These are phyloP conservation scores for Phytoseiulus persimilis DNA, from an alignment of 2,888 invertebrate genomes.

Conservation along the genomic window DNA sequence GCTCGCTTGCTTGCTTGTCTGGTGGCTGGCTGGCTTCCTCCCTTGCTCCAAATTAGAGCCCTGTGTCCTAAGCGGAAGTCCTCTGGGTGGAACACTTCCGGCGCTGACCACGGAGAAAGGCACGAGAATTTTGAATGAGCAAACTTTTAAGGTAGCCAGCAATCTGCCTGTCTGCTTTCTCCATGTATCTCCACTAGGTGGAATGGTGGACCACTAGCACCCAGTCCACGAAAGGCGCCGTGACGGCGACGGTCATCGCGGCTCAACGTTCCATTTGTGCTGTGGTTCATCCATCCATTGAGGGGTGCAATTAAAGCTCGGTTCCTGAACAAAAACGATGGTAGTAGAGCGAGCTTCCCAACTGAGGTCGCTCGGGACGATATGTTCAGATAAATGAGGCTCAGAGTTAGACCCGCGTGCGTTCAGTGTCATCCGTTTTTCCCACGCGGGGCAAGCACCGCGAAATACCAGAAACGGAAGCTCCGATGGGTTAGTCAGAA, in stretches of 20 bases:
- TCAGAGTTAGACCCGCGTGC: too few relatives aligned
- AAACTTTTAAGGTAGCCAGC: constrained; percentile 38
- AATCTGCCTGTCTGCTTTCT: neutral
- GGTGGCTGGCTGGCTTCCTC: neutral
- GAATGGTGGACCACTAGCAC: neutral
- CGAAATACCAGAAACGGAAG: too few relatives aligned
- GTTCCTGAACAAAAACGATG: neutral
- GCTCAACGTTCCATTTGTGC: neutral
- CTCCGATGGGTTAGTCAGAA: too few relatives aligned
- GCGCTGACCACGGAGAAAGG: constrained; percentile 25
- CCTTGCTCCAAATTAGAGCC: constrained; percentile 30
- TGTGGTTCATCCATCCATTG: neutral
- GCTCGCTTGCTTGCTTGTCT: neutral
- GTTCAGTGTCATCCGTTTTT: too few relatives aligned
- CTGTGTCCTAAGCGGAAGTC: constrained; percentile 33
- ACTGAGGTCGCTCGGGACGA: neutral
- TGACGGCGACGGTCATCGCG: neutral
- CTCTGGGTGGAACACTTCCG: constrained; percentile 39
- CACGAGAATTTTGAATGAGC: constrained; percentile 21
- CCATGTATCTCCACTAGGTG: neutral
- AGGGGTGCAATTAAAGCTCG: neutral
- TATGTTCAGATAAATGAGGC: too few relatives aligned
- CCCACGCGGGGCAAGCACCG: too few relatives aligned
- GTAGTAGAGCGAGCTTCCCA: neutral
- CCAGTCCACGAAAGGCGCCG: neutral